phyloP scores from a whole-genome alignment of 2,113 vertebrate genomes.

The Rhabdornis inornatus region DNA sequence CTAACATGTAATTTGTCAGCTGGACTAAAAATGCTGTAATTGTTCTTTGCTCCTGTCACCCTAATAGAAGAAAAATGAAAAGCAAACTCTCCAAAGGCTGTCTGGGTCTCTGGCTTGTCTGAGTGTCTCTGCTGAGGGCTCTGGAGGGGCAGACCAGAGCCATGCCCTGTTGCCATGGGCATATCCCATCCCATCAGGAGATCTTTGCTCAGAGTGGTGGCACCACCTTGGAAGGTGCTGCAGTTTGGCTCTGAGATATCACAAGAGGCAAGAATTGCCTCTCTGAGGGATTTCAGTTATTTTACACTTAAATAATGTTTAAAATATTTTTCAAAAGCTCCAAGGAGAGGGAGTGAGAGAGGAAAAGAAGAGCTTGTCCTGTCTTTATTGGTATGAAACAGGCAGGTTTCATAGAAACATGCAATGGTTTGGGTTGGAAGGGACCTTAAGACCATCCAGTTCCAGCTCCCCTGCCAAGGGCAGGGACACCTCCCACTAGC shows the following conservation, averaged over 20 bases:
- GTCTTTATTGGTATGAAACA: neutral
- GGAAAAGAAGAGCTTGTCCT: neutral
- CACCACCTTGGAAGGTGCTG: neutral
- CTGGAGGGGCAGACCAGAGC: neutral
- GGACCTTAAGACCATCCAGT: neutral
- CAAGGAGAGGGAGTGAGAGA: neutral
- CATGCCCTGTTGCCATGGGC: neutral
- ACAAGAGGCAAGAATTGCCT: neutral
- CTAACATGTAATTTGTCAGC: slow-evolving; percentile 30
- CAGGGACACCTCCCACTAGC: neutral
- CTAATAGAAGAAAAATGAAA: neutral
- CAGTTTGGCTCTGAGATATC: neutral
- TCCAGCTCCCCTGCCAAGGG: neutral
- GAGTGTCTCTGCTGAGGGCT: neutral
- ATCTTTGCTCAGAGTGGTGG: neutral
- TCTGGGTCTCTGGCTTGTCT: neutral
- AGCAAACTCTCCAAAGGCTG: neutral
- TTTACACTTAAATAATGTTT: neutral
- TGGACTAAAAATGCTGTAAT: slow-evolving; percentile 9
- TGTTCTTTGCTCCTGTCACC: slow-evolving; percentile 13
- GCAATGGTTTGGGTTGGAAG: neutral
- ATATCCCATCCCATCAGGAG: neutral
- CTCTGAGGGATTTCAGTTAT: neutral
- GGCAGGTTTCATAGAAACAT: neutral
- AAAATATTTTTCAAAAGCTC: neutral